A percentile compares a stretch with the other conserved stretches of the same genome.
Evolutionary conservation across 2,888 invertebrate genomes (phyloP).

Genomic region (Blera fallax): DNA sequence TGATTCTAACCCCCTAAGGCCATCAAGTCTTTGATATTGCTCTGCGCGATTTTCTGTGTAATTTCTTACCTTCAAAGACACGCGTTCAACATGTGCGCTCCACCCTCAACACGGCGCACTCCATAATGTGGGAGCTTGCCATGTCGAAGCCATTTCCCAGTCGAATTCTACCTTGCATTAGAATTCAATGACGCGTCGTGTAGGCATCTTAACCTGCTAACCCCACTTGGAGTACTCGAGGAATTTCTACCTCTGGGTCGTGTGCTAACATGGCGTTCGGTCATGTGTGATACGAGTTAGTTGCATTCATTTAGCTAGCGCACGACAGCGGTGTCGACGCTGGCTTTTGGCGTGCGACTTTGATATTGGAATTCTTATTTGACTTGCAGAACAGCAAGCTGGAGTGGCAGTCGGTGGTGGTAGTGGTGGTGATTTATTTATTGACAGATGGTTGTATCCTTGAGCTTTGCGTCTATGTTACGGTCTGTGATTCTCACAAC

Average conservation of each 20-base stretch:
- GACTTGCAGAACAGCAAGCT: not conserved
- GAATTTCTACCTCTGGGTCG: not conserved
- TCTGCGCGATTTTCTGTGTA: no score
- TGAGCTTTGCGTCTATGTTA: slow-evolving; percentile 37
- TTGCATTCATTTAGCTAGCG: slow-evolving; percentile 22
- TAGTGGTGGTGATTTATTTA: slow-evolving; percentile 36
- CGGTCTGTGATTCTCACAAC: slow-evolving; percentile 11
- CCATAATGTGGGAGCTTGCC: not conserved
- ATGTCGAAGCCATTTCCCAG: not conserved
- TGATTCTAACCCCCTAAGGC: no score
- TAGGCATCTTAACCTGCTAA: slow-evolving; percentile 59
- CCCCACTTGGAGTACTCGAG: slow-evolving; percentile 19
- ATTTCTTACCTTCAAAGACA: not conserved
- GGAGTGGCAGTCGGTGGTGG: not conserved
- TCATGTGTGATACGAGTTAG: slow-evolving; percentile 12
- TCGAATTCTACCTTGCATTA: not conserved
- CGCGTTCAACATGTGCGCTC: not conserved
- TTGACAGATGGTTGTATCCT: slow-evolving; percentile 55
- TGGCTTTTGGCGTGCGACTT: not conserved
- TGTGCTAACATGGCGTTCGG: not conserved
- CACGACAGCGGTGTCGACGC: not conserved
- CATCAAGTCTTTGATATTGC: no score
- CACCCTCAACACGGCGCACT: not conserved
- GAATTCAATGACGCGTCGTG: slow-evolving; percentile 34
- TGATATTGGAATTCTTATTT: slow-evolving; percentile 7